These are phyloP conservation scores for Drosophila azteca DNA, from an alignment of 1,140 invertebrate species.

Conservation along the genomic window DNA sequence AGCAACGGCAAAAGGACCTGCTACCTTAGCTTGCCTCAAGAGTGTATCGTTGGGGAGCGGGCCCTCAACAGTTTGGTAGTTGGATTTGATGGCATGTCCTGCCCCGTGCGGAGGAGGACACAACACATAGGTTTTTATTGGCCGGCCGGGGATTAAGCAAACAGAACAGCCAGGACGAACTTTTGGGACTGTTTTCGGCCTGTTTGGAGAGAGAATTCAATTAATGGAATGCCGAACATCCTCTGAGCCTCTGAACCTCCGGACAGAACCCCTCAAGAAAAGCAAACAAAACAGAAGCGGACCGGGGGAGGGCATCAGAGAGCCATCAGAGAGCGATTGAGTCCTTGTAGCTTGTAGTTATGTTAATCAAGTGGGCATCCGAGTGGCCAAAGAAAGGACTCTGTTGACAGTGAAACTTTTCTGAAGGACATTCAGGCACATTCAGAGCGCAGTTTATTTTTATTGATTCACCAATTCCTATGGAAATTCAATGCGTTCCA, in stretches of 20 bases:
- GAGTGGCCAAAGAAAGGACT: not conserved
- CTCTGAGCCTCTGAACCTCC: no score
- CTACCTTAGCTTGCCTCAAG: slow-evolving; percentile 17
- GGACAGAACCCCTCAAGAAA: no score
- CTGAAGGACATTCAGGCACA: not conserved
- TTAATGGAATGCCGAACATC: slow-evolving; percentile 52
- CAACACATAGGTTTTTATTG: slow-evolving; percentile 71
- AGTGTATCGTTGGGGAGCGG: slow-evolving; percentile 24
- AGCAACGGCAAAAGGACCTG: slow-evolving; percentile 25
- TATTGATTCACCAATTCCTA: no score
- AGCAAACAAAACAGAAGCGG: slow-evolving; percentile 27
- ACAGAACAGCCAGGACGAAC: slow-evolving; percentile 34
- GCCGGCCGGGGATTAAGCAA: slow-evolving; percentile 13
- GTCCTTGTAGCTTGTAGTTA: slow-evolving; percentile 29
- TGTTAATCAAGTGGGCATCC: slow-evolving; percentile 47
- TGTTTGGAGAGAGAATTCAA: slow-evolving; percentile 55
- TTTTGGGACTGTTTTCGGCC: slow-evolving; percentile 17
- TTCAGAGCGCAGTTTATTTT: not conserved
- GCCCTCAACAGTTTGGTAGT: slow-evolving; percentile 59
- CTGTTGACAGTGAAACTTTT: no score
- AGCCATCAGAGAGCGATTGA: slow-evolving; percentile 1
- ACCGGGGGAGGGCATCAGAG: no score
- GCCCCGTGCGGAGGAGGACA: slow-evolving; percentile 17
- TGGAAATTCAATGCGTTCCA: no score
- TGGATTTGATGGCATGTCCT: slow-evolving; percentile 68